Evolutionary conservation across 1,140 invertebrate species (phyloP).

Genomic region (Drosophila ironensis): DNA sequence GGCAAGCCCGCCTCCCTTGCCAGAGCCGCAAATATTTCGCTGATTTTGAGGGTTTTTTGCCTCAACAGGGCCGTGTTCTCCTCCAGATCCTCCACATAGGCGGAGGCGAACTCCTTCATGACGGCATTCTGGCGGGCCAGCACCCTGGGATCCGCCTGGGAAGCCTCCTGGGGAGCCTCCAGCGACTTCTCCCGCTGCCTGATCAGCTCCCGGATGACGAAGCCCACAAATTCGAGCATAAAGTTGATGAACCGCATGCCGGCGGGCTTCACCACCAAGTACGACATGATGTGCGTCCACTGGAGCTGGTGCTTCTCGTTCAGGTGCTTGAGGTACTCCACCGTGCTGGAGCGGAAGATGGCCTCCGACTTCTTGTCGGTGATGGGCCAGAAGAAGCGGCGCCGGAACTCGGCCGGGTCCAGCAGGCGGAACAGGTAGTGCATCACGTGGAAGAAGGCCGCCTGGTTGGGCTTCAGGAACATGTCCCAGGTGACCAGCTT

Average conservation of each 20-base stretch:
- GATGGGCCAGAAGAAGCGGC: slow-evolving; percentile 83
- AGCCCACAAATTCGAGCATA: slow-evolving; percentile 64
- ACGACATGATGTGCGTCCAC: slow-evolving; percentile 68
- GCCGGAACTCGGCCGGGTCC: slow-evolving; percentile 82
- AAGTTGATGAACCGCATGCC: slow-evolving; percentile 78
- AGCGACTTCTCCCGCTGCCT: slow-evolving; percentile 62
- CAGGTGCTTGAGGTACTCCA: slow-evolving; percentile 72
- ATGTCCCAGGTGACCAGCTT: slow-evolving; percentile 80
- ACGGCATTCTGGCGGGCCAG: slow-evolving; percentile 48
- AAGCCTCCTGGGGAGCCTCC: neutral
- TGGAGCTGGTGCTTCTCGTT: slow-evolving; percentile 75
- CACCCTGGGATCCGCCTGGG: slow-evolving; percentile 17
- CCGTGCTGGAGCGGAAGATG: slow-evolving; percentile 80
- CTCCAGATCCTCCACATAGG: slow-evolving; percentile 49
- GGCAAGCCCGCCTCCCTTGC: slow-evolving; percentile 24
- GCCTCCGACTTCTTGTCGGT: slow-evolving; percentile 82
- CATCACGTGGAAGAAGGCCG: slow-evolving; percentile 83
- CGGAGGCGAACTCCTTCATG: slow-evolving; percentile 61
- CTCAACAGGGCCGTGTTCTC: slow-evolving; percentile 10
- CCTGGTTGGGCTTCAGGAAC: slow-evolving; percentile 83
- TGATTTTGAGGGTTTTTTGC: slow-evolving; percentile 21
- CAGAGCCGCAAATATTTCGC: slow-evolving; percentile 11
- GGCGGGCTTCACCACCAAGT: slow-evolving; percentile 79
- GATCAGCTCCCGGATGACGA: slow-evolving; percentile 59
- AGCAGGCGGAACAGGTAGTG: slow-evolving; percentile 82